These are phyloP conservation scores for Cyrtonyx montezumae DNA, from an alignment of 2,113 vertebrate genomes.

Conservation along the genomic window DNA sequence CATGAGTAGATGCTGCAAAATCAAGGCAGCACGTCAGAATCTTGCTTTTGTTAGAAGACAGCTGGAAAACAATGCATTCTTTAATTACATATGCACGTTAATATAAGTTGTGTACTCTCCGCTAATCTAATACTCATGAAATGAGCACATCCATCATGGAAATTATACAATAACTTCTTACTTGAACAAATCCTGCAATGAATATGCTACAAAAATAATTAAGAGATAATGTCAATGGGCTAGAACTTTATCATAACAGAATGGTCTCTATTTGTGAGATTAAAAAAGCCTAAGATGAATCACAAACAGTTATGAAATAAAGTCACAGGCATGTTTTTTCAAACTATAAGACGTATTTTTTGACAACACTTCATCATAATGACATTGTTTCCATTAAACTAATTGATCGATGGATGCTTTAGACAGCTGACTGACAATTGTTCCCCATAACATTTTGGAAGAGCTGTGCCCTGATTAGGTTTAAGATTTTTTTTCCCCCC, in stretches of 20 bases:
- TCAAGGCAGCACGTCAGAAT: background rate
- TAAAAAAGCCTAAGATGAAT: slow-evolving; percentile 48
- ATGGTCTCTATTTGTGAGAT: slow-evolving; percentile 11
- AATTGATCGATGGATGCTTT: slow-evolving; percentile 4
- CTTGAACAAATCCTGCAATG: slow-evolving; percentile 61
- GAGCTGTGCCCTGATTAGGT: background rate
- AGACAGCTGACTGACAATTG: slow-evolving; percentile 14
- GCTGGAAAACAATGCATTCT: slow-evolving; percentile 54
- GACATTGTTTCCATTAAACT: slow-evolving; percentile 44
- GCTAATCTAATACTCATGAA: slow-evolving; percentile 72
- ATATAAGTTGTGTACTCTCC: slow-evolving; percentile 70
- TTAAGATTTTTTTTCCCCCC: background rate
- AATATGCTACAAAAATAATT: slow-evolving; percentile 74
- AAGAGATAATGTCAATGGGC: slow-evolving; percentile 49
- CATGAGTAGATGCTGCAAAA: slow-evolving; percentile 17
- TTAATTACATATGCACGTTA: slow-evolving; percentile 62
- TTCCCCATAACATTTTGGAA: background rate
- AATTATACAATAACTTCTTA: slow-evolving; percentile 70
- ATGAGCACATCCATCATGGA: slow-evolving; percentile 74
- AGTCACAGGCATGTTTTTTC: background rate
- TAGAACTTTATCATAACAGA: slow-evolving; percentile 13
- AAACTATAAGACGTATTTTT: background rate
- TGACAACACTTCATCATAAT: slow-evolving; percentile 25
- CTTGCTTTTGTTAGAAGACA: slow-evolving; percentile 57
- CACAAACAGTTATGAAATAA: background rate